Base-by-base conservation (phyloP, 2,888 invertebrate species). In the Cremastinae sp. region DNA sequence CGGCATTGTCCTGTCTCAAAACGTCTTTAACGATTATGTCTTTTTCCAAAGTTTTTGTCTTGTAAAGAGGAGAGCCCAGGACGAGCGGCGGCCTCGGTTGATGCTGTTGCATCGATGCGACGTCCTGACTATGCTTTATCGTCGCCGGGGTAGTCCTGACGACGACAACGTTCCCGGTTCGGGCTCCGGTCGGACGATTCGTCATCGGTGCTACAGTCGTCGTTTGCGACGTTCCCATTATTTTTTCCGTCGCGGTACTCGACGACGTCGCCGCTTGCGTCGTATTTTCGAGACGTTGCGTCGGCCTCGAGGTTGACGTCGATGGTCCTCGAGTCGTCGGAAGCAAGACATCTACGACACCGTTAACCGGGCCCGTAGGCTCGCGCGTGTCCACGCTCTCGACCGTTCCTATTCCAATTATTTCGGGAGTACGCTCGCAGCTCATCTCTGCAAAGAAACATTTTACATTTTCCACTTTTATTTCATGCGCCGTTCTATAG, bases 21-120 rank as follows among this genome's bases (percentile, higher is more conserved):
- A 96, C 96, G 84, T 95, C 96, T 88, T 96, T 95, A 37, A 97
- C 95, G 20, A 96, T 94, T 18, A 97, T 96, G 87, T 96, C 96
- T 81, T 94, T 94, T 79, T 94, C 94, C 79, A 92, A 93, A 59
- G 93, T 91, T 83, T 94, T 94, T 1, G 91, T 88, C 78, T 92
- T 91, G 78, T 91, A 92, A 14, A 87, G 93, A 5, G 94, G 93
- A 83, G 93, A 94, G 75, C 93, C 94, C 89, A 95, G 92, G 4
- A 95, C 93, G 77, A 95, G 90, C 0, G 95, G 94, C 16, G 95
- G 95, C 70, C 94, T 91, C 0, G 87, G 88, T 83, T 94, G 94
- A 81, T 92, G 91, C 64, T 88, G 89, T 28, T 83, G 83, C 45
- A 80, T 80, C 1, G 81, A 81, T 0, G 74, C 77, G 3, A 83